phyloP scores from a whole-genome alignment of 2,113 vertebrate genomes.

The Sander vitreus region DNA sequence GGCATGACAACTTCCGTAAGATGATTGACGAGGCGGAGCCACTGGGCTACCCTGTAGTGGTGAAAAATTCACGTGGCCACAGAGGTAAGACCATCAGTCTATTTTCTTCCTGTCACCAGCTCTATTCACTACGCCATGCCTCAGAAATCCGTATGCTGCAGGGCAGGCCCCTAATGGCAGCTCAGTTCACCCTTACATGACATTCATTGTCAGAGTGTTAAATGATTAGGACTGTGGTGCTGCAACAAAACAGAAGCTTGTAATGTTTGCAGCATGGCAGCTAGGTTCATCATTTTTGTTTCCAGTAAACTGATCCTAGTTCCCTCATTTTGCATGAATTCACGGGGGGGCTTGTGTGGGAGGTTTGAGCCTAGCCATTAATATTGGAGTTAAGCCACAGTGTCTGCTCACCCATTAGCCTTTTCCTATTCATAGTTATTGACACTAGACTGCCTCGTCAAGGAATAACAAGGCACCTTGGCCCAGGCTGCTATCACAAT shows the following conservation, averaged over 20 bases:
- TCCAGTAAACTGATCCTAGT: background rate
- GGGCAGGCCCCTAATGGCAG: background rate
- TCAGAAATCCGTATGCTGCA: background rate
- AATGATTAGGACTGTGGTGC: constrained; percentile 49
- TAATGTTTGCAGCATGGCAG: background rate
- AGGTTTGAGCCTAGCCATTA: constrained; percentile 24
- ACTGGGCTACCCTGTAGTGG: constrained; percentile 92
- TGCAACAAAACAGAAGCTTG: constrained; percentile 9
- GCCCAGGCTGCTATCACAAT: constrained; percentile 12
- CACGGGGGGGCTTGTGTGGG: constrained; percentile 18
- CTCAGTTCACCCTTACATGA: constrained; percentile 45
- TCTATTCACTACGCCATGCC: constrained; percentile 1
- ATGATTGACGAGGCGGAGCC: constrained; percentile 94
- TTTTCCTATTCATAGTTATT: constrained; percentile 60
- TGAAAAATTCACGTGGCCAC: constrained; percentile 94
- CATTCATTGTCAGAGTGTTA: constrained; percentile 62
- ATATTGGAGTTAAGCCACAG: constrained; percentile 13
- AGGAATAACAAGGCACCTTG: constrained; percentile 56
- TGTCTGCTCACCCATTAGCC: constrained; percentile 52
- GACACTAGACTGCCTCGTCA: constrained; percentile 53
- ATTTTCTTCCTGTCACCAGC: background rate
- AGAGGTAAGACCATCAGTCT: constrained; percentile 83
- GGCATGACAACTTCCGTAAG: constrained; percentile 93
- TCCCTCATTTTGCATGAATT: constrained; percentile 35
- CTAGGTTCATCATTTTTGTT: constrained; percentile 19